Percentiles rank a stretch among this genome's conserved stretches.
Conservation (phyloP, 2,797 vertebrate species). For the Tamandua tetradactyla region DNA sequence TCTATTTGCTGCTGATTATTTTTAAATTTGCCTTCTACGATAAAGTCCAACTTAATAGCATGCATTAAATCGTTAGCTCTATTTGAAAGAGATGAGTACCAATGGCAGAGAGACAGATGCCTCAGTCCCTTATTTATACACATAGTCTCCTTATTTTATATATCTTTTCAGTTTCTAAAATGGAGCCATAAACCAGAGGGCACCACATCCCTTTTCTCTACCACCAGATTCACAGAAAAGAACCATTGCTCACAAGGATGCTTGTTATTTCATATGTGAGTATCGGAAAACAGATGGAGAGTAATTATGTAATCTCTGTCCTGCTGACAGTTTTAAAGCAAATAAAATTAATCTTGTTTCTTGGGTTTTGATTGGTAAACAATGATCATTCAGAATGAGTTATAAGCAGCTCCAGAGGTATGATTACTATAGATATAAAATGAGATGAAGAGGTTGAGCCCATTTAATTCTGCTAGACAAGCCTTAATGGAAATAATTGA, state of each 20-base stretch:
- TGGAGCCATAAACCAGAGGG: conserved; percentile 51
- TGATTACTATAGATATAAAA: neutral
- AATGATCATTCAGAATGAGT: neutral
- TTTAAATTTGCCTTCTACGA: conserved; percentile 16
- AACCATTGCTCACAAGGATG: conserved; percentile 23
- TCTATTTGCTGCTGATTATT: conserved; percentile 37
- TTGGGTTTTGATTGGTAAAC: conserved; percentile 50
- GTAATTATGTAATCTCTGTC: neutral
- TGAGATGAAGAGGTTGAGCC: neutral
- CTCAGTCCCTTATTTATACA: conserved; percentile 63
- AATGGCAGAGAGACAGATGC: conserved; percentile 54
- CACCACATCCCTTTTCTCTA: conserved; percentile 48
- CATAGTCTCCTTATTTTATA: conserved; percentile 40
- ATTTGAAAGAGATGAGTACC: conserved; percentile 57
- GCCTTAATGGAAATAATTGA: neutral
- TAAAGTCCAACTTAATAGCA: conserved; percentile 54
- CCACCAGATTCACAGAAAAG: conserved; percentile 61
- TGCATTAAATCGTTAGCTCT: conserved; percentile 46
- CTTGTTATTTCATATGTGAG: conserved; percentile 39
- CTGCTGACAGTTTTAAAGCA: conserved; percentile 58
- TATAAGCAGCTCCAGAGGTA: neutral
- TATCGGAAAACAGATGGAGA: conserved; percentile 63
- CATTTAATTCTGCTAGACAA: neutral
- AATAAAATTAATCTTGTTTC: conserved; percentile 56
- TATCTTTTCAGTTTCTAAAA: conserved; percentile 63